Percentiles rank a stretch among this genome's conserved stretches.
These are phyloP conservation scores for Patella vulgata DNA, from an alignment of 1,140 invertebrate genomes.

Conservation along the genomic window DNA sequence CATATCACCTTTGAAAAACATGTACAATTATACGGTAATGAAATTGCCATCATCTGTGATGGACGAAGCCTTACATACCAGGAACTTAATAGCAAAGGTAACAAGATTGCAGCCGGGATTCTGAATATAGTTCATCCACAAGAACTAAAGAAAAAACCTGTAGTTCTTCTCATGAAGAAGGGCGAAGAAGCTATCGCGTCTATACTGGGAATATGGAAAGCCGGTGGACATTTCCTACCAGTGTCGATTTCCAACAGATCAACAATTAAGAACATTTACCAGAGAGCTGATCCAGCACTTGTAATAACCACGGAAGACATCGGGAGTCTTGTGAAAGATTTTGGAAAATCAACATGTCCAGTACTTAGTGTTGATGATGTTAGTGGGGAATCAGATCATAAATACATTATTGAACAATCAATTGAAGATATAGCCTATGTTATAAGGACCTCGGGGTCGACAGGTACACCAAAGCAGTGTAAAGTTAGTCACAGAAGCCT, in stretches of 20 bases:
- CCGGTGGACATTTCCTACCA: slow-evolving; percentile 11
- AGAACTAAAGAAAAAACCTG: not conserved
- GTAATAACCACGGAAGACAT: not conserved
- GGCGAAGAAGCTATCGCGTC: not conserved
- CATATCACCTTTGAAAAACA: slow-evolving; percentile 2
- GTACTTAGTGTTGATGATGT: no score
- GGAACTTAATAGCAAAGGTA: not conserved
- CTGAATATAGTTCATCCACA: not conserved
- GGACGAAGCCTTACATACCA: not conserved
- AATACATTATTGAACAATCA: no score
- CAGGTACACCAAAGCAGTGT: slow-evolving; percentile 6
- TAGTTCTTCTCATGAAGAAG: slow-evolving; percentile 4
- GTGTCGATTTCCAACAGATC: not conserved
- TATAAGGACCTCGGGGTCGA: slow-evolving; percentile 8
- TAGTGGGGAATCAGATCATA: no score
- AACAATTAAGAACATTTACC: not conserved
- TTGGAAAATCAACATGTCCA: no score
- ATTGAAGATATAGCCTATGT: slow-evolving; percentile 1
- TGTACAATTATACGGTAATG: not conserved
- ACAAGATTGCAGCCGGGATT: not conserved
- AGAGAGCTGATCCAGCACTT: not conserved
- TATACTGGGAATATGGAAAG: slow-evolving; percentile 10
- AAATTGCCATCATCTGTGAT: not conserved
- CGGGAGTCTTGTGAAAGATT: no score
- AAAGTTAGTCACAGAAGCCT: slow-evolving; percentile 5